Evolutionary conservation across 1,140 invertebrate species (phyloP), one percentile per base, ranked within the genome.

Genomic region (Drosophila azteca): DNA sequence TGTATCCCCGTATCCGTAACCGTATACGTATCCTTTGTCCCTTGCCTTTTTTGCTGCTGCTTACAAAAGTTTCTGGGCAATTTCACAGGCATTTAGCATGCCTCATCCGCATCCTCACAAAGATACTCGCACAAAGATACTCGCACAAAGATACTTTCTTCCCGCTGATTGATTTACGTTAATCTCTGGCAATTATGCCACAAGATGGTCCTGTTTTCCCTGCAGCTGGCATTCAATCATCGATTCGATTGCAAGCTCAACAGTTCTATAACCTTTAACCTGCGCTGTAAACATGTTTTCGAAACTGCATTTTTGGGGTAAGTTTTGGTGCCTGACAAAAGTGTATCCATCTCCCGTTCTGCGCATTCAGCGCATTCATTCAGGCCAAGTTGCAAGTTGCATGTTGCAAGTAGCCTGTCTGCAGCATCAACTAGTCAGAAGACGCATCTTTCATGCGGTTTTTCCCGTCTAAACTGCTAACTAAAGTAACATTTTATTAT

Each of bases 401-500:
- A 20, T 1, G 17, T 1, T 20, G 17, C 17, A 20, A 20, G 17
- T 20, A 20, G 17, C 17, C 17, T 20, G 17, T 26, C 24, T 26
- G 17, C n/a, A 17, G 31, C 63, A 49, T 24, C 54, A 46, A 46
- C 31, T 51, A 58, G 60, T 53, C 48, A 35, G 61, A 29, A 17
- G 54, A 24, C 73, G 43, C 48, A 52, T 75, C 54, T 75, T 66
- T 75, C 51, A 45, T 45, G 61, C 70, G 53, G 41, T 31, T 50
- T 68, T 61, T 67, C 50, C 54, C 73, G 73, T 77, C 73, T 69
- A 64, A 77, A 77, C 72, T 77, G 77, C 64, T 63, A 59, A 77
- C 74, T 82, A 85, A 78, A 82, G 78, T 81, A 88, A 69, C 83
- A 78, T 88, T 87, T 88, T 87, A 87, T 87, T 87, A 87, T 87